Conservation (phyloP, 1,140 invertebrate genomes). For the Riptortus pedestris region DNA sequence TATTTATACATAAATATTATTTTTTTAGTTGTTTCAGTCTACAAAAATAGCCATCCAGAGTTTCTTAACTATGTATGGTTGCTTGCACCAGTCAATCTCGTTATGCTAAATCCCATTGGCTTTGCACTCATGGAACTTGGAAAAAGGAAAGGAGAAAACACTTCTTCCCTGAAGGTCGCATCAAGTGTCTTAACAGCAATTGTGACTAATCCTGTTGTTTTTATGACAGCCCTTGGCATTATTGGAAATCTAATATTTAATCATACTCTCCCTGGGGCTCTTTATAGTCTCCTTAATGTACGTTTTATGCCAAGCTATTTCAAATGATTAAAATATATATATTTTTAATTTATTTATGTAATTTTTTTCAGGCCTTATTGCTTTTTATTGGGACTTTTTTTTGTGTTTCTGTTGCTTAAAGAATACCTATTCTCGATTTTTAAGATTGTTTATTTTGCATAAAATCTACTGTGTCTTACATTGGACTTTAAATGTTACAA, state of each 20-base stretch:
- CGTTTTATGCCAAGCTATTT: slow-evolving; percentile 32
- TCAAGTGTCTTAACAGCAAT: slow-evolving; percentile 38
- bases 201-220: slow-evolving; percentile 76
- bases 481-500: no score
- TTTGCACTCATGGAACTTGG: slow-evolving; percentile 83
- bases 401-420: no score
- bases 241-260: slow-evolving; percentile 73
- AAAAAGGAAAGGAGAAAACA: slow-evolving; percentile 9
- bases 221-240: slow-evolving; percentile 88
- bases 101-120: slow-evolving; percentile 85
- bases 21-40: slow-evolving; percentile 60
- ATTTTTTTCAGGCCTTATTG: no score
- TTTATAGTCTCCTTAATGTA: slow-evolving; percentile 65
- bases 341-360: no score
- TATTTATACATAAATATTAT: no score
- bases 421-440: no score
- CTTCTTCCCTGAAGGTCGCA: slow-evolving; percentile 6
- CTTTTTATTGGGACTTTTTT: no score
- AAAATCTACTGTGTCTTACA: no score
- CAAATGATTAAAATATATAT: slow-evolving; percentile 1
- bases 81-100: slow-evolving; percentile 85
- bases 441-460: no score
- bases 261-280: slow-evolving; percentile 60
- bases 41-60: slow-evolving; percentile 70
- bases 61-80: slow-evolving; percentile 86